These are phyloP conservation scores for Papilio elwesi DNA, from an alignment of 2,888 invertebrate species.

Conservation along the genomic window DNA sequence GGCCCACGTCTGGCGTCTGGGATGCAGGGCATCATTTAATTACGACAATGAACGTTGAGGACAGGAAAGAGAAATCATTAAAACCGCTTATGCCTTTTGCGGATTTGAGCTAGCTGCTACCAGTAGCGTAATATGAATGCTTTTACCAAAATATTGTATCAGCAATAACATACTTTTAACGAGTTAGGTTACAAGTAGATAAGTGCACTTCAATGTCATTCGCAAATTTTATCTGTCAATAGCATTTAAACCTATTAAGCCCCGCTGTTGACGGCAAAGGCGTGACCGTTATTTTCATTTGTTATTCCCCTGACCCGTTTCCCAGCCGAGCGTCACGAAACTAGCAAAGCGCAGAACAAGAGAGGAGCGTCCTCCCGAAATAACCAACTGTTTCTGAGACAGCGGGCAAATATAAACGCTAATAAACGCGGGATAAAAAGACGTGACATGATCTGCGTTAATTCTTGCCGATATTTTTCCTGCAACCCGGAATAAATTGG, in stretches of 20 bases:
- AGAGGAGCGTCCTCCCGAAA: constrained; percentile 70
- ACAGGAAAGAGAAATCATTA: constrained; percentile 26
- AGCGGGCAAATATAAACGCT: constrained; percentile 67
- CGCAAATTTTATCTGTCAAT: constrained; percentile 6
- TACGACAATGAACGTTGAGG: constrained; percentile 40
- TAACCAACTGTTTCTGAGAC: constrained; percentile 63
- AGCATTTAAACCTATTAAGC: neutral
- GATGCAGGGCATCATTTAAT: constrained; percentile 45
- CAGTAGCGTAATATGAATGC: neutral
- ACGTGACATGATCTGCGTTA: constrained; percentile 59
- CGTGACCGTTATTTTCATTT: constrained; percentile 33
- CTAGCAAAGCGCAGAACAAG: constrained; percentile 67
- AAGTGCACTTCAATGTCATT: neutral
- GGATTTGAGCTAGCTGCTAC: neutral
- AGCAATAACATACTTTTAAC: neutral
- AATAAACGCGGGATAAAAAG: constrained; percentile 60
- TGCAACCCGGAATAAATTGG: constrained; percentile 30
- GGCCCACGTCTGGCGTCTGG: constrained; percentile 37
- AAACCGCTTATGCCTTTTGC: neutral
- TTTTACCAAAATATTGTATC: neutral
- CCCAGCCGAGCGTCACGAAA: constrained; percentile 54
- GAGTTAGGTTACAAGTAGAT: neutral
- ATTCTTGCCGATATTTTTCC: constrained; percentile 34
- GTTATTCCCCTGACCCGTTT: constrained; percentile 60
- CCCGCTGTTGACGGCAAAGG: too few species aligned